A percentile compares a stretch with the other conserved stretches of the same genome.
These are phyloP conservation scores for Bubo blakistoni DNA, from an alignment of 2,113 vertebrate genomes.

Conservation along the genomic window DNA sequence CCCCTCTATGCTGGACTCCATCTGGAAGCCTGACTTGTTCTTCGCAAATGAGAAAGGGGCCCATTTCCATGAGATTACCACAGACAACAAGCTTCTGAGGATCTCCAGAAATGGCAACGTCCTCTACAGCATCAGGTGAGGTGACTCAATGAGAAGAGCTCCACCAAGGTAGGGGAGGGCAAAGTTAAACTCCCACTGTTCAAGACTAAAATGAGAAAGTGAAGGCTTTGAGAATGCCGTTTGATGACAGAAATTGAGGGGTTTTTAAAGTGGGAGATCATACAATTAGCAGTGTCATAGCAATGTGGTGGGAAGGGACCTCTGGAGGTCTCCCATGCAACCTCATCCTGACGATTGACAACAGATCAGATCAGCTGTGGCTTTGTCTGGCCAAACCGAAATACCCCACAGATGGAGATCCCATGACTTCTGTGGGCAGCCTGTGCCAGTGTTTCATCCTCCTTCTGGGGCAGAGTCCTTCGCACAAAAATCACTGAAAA, in stretches of 20 bases:
- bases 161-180: neutral
- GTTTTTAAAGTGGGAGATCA: neutral
- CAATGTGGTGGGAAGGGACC: neutral
- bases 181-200: neutral
- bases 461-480: neutral
- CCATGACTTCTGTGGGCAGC: neutral
- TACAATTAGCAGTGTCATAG: neutral
- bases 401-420: neutral
- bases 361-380: neutral
- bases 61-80: slow-evolving; percentile 98
- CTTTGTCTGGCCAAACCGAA: neutral
- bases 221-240: neutral
- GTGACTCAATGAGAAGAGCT: neutral
- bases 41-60: slow-evolving; percentile 98
- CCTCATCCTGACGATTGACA: neutral
- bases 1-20: slow-evolving; percentile 98
- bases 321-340: neutral
- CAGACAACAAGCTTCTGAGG: slow-evolving; percentile 96
- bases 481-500: neutral
- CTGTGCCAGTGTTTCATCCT: neutral
- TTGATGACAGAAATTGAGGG: neutral
- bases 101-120: slow-evolving; percentile 96
- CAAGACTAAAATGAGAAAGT: neutral
- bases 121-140: slow-evolving; percentile 97
- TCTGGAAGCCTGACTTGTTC: slow-evolving; percentile 99